Conservation (phyloP, 2,113 vertebrate genomes). For the Trematomus loennbergii region DNA sequence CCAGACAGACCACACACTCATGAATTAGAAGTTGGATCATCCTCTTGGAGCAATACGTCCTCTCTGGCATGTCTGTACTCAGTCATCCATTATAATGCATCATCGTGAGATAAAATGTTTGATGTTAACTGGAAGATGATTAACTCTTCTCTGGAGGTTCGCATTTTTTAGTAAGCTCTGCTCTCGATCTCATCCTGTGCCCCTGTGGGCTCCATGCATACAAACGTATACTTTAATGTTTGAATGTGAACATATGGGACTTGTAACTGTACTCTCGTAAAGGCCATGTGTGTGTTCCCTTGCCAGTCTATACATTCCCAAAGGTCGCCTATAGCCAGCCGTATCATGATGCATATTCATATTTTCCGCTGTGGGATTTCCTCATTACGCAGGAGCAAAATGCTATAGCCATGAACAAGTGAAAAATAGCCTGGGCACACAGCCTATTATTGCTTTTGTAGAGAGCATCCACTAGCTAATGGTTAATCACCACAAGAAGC, state of each 20-base stretch:
- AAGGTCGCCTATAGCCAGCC: slow-evolving; percentile 39
- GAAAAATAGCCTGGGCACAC: slow-evolving; percentile 38
- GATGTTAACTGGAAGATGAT: slow-evolving; percentile 50
- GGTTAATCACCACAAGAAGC: slow-evolving; percentile 57
- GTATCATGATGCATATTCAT: slow-evolving; percentile 46
- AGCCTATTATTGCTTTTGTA: slow-evolving; percentile 61
- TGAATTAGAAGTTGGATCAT: slow-evolving; percentile 47
- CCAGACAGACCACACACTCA: slow-evolving; percentile 16
- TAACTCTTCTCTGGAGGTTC: slow-evolving; percentile 38
- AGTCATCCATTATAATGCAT: slow-evolving; percentile 40
- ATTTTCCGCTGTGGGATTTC: slow-evolving; percentile 31
- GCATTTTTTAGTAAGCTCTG: slow-evolving; percentile 34
- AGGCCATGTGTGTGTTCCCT: slow-evolving; percentile 31
- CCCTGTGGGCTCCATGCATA: slow-evolving; percentile 38
- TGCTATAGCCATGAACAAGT: slow-evolving; percentile 28
- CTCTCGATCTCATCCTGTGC: slow-evolving; percentile 19
- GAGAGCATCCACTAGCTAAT: slow-evolving; percentile 49
- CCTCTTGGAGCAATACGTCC: slow-evolving; percentile 13
- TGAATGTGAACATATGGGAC: slow-evolving; percentile 32
- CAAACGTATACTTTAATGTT: slow-evolving; percentile 34
- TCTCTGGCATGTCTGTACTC: slow-evolving; percentile 25
- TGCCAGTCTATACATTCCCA: slow-evolving; percentile 40
- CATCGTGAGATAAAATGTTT: slow-evolving; percentile 36
- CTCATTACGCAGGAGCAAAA: slow-evolving; percentile 38
- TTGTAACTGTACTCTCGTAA: slow-evolving; percentile 42